Conservation (phyloP, 2,113 vertebrate species). For the Lipophrys pholis region DNA sequence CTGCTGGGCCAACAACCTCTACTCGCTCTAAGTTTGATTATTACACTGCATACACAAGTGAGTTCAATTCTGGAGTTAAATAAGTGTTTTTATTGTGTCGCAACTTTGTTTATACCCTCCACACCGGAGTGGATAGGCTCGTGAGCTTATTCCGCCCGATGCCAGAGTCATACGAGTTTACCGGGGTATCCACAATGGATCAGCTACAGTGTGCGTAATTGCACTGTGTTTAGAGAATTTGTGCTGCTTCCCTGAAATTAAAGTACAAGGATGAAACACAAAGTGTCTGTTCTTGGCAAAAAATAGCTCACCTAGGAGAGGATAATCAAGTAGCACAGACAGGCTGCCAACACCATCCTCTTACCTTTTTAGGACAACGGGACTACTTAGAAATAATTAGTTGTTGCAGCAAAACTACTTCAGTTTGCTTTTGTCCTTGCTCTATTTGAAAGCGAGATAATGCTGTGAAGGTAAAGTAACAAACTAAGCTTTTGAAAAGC, state of each 20-base stretch:
- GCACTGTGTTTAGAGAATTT: conserved; percentile 22
- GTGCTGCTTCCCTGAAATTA: conserved; percentile 1
- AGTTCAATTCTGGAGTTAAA: neutral
- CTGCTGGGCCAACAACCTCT: neutral
- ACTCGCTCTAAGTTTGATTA: neutral
- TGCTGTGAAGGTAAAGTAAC: too few relatives aligned
- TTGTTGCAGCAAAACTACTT: too few relatives aligned
- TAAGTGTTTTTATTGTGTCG: neutral
- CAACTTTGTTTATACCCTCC: neutral
- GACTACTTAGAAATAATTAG: too few relatives aligned
- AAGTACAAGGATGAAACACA: conserved; percentile 1
- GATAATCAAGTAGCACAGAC: neutral
- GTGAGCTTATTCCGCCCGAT: neutral
- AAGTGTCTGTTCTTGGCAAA: neutral
- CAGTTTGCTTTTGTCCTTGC: too few relatives aligned
- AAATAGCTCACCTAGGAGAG: neutral
- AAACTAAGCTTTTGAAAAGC: neutral
- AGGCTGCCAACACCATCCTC: too few relatives aligned
- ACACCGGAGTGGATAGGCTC: neutral
- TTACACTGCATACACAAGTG: neutral
- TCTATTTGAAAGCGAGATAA: too few relatives aligned
- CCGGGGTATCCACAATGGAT: neutral
- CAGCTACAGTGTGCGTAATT: conserved; percentile 5
- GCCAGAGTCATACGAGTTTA: neutral
- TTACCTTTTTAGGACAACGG: neutral